Evolutionary conservation across 35 echinoderm and acorn worm species (phyloP), one percentile per base, ranked within the genome.

Genomic region (Chiridota heheva): DNA sequence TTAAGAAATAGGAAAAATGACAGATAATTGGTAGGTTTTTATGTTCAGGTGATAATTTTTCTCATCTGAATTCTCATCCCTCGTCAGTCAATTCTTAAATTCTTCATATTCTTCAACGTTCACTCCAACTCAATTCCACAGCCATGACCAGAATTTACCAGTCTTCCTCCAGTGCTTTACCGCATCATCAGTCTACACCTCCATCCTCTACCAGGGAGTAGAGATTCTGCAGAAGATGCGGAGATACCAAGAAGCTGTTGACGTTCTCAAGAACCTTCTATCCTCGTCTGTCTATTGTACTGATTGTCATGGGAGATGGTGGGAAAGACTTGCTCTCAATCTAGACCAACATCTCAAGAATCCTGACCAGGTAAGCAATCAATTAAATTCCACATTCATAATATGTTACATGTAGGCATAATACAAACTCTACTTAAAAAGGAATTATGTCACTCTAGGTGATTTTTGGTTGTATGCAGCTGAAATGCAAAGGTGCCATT

Each of bases 201-300:
- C 72, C 7, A 72, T 91, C 5, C 58, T 44, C 1, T 88, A 81
- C 42, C 76, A 72, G 5, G 95, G 89, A 7, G 95, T 98, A 24
- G 95, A 98, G 47, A 98, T 98, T 30, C 63, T 78, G n/a, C 95
- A 98, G 68, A 98, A 98, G 67, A 49, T 77, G 67, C 72, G 93
- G 13, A 26, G 85, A 15, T 98, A 98, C 49, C n/a, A 46, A 0
- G 95, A 98, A 7, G 95, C 95, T 10, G 95, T 98, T 35, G 89
- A 60, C n/a, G 63, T 75, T 17, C 75, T 98, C 2, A 67, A 80
- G 40, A 3, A 32, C 8, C 24, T 84, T 2, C 85, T 98, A 5
- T 15, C 67, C 2, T 80, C 82, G 37, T 83, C 55, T 78, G 67
- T 80, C 51, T 98, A 92, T 62, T 87, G 89, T 44, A 69, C 39